Evolutionary conservation across 1,140 invertebrate species (phyloP).

Genomic region (Trichonephila clavata): DNA sequence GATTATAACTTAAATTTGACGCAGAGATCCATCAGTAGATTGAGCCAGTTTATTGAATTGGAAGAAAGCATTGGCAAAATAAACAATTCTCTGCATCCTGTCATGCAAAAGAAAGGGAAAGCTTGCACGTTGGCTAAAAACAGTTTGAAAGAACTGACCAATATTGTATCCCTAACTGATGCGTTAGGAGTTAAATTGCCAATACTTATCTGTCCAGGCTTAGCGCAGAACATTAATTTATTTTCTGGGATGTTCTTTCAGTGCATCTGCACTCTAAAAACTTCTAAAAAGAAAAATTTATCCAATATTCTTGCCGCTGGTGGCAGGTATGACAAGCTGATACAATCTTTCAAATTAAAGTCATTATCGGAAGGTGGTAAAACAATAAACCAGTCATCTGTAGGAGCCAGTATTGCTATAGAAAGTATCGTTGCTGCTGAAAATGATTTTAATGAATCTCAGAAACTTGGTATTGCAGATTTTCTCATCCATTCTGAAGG

Average conservation of each 20-base stretch:
- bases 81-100: constrained; percentile 20
- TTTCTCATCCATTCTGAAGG: constrained; percentile 86
- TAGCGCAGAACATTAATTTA: constrained; percentile 85
- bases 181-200: constrained; percentile 86
- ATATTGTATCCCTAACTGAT: constrained; percentile 90
- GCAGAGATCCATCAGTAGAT: constrained; percentile 86
- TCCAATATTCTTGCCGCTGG: constrained; percentile 86
- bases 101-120: constrained; percentile 83
- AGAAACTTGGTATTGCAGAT: constrained; percentile 82
- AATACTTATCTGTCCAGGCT: constrained; percentile 84
- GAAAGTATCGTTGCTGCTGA: constrained; percentile 85
- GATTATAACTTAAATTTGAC: constrained; percentile 88
- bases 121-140: constrained; percentile 83
- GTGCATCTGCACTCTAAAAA: constrained; percentile 85
- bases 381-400: constrained; percentile 84
- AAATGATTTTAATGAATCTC: constrained; percentile 80
- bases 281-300: constrained; percentile 83
- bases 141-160: constrained; percentile 82
- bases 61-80: constrained; percentile 87
- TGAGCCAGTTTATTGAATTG: constrained; percentile 88
- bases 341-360: constrained; percentile 79
- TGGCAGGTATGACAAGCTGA: constrained; percentile 84
- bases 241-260: constrained; percentile 88
- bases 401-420: constrained; percentile 88
- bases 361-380: constrained; percentile 77